A percentile compares a stretch with the other conserved stretches of the same genome.
Evolutionary conservation across 2,113 vertebrate species (phyloP).

Genomic region (Hypomesus transpacificus): DNA sequence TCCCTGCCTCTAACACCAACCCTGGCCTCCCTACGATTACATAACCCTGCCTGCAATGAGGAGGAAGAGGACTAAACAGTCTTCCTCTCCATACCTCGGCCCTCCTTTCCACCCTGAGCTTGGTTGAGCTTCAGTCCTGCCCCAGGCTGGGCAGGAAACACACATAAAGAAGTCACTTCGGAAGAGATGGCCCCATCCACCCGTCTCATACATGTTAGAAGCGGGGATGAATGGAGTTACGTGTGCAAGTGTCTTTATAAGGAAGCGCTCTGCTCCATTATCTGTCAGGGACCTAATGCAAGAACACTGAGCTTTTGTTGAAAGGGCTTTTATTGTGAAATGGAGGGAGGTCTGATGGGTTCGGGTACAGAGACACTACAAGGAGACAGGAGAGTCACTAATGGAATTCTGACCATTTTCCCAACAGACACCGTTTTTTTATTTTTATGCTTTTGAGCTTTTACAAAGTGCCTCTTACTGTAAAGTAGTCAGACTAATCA

Average conservation of each 20-base stretch:
- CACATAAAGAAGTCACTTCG: constrained; percentile 47
- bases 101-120: constrained; percentile 47
- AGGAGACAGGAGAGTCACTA: constrained; percentile 42
- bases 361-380: constrained; percentile 19
- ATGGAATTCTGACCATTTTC: constrained; percentile 56
- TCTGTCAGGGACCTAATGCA: constrained; percentile 55
- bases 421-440: background rate
- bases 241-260: constrained; percentile 41
- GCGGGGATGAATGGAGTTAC: constrained; percentile 41
- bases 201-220: constrained; percentile 6
- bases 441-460: too few species aligned
- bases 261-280: constrained; percentile 50
- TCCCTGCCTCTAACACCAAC: background rate
- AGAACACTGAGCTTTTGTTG: constrained; percentile 18
- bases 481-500: too few species aligned
- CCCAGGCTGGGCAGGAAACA: too few species aligned
- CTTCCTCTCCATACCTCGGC: background rate
- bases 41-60: constrained; percentile 56
- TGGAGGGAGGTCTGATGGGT: constrained; percentile 51
- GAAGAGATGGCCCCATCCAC: constrained; percentile 34
- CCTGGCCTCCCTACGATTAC: constrained; percentile 49
- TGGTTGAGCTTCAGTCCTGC: constrained; percentile 58
- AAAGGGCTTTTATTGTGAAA: constrained; percentile 59
- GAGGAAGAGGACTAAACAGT: constrained; percentile 27
- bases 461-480: too few species aligned